Evolutionary conservation across 2,888 invertebrate genomes (phyloP), one percentile per base, ranked within the genome.

Genomic region (Hypena proboscidalis): DNA sequence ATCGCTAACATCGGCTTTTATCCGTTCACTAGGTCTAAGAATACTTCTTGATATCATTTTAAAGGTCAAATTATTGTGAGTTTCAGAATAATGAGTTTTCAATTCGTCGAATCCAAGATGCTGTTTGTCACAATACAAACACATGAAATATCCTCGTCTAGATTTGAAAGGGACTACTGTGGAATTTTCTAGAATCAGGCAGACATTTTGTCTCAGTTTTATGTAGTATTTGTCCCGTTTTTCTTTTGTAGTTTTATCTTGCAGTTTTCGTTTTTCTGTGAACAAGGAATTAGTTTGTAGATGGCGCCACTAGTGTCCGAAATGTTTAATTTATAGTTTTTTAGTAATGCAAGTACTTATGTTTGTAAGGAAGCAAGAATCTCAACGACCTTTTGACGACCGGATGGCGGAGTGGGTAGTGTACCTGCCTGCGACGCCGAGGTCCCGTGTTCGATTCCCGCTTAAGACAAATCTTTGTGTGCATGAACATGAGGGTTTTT

Each of bases 101-200:
- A 68, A 27, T 19, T 54, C 44, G 0, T 63, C 43, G 8, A 67
- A 62, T 2, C 34, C 41, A 1, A 49, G 47, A 4, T 44, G 51
- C 27, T 66, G 64, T 36, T 58, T 61, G 7, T 48, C 59, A 6
- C 67, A 67, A 20, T 67, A 69, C 4, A 67, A 48, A 10, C 67
- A 67, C 11, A 55, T 58, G 19, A 69, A 67, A 8, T 70, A 67
- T 3, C 67, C 60, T 13, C 56, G 56, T 4, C 46, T 56, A 5
- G 57, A 65, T 43, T 63, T 67, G 20, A 68, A 68, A 0, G 68
- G 68, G 2, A 60, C 5, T 3, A 69, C 48, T 0, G 67, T 67
- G 3, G 70, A 68, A 49, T 68, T 35, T 56, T 65, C 65, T 30
- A 68, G 26, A 17, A 68, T 55, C 0, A 65, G 31, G 7, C 55